These are phyloP conservation scores for Brachypalpus laphriformis DNA, from an alignment of 2,888 invertebrate species.

Conservation along the genomic window DNA sequence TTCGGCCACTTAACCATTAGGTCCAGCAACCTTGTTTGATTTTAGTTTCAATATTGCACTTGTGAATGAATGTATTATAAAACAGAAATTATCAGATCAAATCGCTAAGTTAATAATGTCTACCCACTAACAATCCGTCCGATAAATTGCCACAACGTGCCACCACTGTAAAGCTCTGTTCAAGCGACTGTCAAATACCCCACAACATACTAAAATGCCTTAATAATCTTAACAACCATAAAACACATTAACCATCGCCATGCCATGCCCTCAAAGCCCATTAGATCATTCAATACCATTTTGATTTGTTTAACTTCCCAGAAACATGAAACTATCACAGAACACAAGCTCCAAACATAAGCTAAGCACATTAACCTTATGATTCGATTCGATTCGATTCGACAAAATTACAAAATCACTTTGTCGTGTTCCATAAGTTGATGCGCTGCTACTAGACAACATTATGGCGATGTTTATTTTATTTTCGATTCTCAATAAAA, in stretches of 20 bases:
- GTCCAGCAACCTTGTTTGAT: too few relatives aligned
- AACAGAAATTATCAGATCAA: too few relatives aligned
- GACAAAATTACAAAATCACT: conserved; percentile 54
- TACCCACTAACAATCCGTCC: too few relatives aligned
- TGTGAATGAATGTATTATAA: too few relatives aligned
- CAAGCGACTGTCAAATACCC: too few relatives aligned
- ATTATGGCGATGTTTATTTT: conserved; percentile 41
- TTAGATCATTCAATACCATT: neutral
- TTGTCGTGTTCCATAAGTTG: conserved; percentile 29
- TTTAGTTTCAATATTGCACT: too few relatives aligned
- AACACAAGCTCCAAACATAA: conserved; percentile 11
- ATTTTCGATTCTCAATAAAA: conserved; percentile 51
- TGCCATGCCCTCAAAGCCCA: neutral
- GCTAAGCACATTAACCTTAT: conserved; percentile 50
- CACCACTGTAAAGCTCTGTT: too few relatives aligned
- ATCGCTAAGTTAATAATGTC: too few relatives aligned
- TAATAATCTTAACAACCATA: neutral
- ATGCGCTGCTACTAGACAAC: neutral
- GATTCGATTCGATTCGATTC: conserved; percentile 39
- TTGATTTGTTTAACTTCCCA: neutral
- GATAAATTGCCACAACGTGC: too few relatives aligned
- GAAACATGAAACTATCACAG: conserved; percentile 21
- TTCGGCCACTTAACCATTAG: too few relatives aligned
- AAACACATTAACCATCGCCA: neutral
- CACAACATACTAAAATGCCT: neutral